Base-by-base conservation (phyloP, 2,113 vertebrate genomes). In the Peromyscus polionotus region DNA sequence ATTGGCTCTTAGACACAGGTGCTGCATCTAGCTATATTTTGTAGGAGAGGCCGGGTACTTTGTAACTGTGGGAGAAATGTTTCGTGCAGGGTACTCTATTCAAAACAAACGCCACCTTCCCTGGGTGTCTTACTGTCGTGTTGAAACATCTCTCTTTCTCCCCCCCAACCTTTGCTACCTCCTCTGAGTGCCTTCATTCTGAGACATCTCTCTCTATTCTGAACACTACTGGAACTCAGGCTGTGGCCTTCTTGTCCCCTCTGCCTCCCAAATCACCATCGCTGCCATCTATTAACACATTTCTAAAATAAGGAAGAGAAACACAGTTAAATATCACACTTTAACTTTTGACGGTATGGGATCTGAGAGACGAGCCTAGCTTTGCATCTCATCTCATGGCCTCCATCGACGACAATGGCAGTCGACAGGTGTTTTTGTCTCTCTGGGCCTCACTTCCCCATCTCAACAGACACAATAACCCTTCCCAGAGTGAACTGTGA, bases 11-110 rank as follows among this genome's bases (percentile, higher is more conserved):
- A 12, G 81, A 77, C 51, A 95, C 1, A 93, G n/a, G 33, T 57
- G 51, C 48, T 85, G 51, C 39, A 88, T 83, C 31, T 61, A 59
- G 26, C 67, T 88, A 70, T 89, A 91, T 95, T 97, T 89, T 93
- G 57, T 42, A 88, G 94, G 36, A 70, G 70, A 95, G 19, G 24
- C 13, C 77, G 22, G 17, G 57, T 57, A 88, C 70, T 90, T 67
- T 73, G 24, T 86, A 97, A 61, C 4, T 70, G 8, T 3, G 84
- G 42, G n/a, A 77, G 57, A 89, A 88, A 85, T 28, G 42, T 33
- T 73, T 90, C 42, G 57, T 81, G 3, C 33, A 33, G 54, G 3
- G 26, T 77, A 54, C 45, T 92, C 59, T 91, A 31, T 8, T 70
- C n/a, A 81, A 94, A 81, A 39, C 31, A 73, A 85, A 91, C 14